phyloP scores from a whole-genome alignment of 2,797 vertebrate genomes.

The Lacerta bilineata region DNA sequence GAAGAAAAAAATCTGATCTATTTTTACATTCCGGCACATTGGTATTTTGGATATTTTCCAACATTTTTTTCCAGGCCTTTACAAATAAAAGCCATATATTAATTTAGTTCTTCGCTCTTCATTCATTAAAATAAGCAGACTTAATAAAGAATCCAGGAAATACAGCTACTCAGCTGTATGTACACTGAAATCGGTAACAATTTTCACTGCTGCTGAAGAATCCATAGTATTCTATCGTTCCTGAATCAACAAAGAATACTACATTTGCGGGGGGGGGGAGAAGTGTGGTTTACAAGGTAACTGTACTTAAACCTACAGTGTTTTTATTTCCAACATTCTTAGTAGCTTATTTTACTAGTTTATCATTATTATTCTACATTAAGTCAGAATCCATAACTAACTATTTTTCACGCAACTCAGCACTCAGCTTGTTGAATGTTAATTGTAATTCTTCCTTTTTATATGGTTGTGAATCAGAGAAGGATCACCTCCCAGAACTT shows the following conservation, averaged over 20 bases:
- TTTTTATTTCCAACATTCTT: neutral
- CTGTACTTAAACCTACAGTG: neutral
- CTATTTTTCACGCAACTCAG: neutral
- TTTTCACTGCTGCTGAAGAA: conserved; percentile 37
- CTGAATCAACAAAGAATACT: conserved; percentile 55
- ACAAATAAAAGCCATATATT: conserved; percentile 77
- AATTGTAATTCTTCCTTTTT: accelerated
- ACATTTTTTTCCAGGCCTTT: conserved; percentile 76
- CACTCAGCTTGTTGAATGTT: neutral
- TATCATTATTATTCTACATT: neutral
- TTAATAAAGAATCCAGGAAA: conserved; percentile 73
- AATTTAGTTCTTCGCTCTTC: conserved; percentile 76
- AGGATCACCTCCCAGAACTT: neutral
- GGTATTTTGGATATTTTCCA: conserved; percentile 80
- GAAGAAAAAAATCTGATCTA: conserved; percentile 74
- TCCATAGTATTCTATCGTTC: conserved; percentile 51
- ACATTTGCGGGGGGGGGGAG: neutral
- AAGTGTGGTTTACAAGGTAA: conserved; percentile 2
- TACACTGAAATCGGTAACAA: conserved; percentile 40
- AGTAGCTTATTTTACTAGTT: conserved; percentile 11
- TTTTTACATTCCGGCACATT: conserved; percentile 79
- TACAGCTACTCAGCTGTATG: conserved; percentile 75
- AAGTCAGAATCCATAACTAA: neutral
- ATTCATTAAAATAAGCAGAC: conserved; percentile 63
- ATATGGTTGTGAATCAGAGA: neutral